phyloP scores from a whole-genome alignment of 2,888 invertebrate genomes.

The Rotaria sp. region DNA sequence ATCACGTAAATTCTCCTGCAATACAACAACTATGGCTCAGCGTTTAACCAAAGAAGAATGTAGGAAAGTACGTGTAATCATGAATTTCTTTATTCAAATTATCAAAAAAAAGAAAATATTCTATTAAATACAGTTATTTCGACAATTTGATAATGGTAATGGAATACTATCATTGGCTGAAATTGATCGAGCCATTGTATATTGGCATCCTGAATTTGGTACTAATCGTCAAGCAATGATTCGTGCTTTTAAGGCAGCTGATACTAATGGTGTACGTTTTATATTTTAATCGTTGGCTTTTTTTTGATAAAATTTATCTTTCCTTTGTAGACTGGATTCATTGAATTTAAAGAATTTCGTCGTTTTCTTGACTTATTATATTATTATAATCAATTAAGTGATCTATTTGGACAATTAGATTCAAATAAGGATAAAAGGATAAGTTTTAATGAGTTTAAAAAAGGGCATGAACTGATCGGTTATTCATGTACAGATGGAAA shows the following conservation, averaged over 20 bases:
- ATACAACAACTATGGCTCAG: too few species aligned
- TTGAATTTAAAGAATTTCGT: not conserved
- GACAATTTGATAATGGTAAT: constrained; percentile 12
- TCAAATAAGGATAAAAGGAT: not conserved
- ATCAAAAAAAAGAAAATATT: too few species aligned
- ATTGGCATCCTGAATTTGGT: not conserved
- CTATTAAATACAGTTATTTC: not conserved
- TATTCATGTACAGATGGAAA: not conserved
- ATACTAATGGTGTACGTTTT: not conserved
- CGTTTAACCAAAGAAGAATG: too few species aligned
- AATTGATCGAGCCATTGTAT: not conserved
- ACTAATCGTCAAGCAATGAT: not conserved
- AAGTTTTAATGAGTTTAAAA: not conserved
- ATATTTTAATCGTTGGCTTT: not conserved
- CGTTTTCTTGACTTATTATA: not conserved
- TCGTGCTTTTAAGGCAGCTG: not conserved
- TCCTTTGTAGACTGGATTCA: not conserved
- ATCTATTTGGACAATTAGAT: not conserved
- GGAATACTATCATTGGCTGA: not conserved
- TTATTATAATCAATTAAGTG: not conserved
- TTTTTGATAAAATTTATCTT: not conserved
- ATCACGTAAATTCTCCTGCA: too few species aligned
- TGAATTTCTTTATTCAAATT: too few species aligned
- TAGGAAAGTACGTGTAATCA: too few species aligned
- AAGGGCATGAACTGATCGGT: not conserved